phyloP scores from a whole-genome alignment of 35 echinoderm and acorn worm species.

The Lytechinus variegatus region DNA sequence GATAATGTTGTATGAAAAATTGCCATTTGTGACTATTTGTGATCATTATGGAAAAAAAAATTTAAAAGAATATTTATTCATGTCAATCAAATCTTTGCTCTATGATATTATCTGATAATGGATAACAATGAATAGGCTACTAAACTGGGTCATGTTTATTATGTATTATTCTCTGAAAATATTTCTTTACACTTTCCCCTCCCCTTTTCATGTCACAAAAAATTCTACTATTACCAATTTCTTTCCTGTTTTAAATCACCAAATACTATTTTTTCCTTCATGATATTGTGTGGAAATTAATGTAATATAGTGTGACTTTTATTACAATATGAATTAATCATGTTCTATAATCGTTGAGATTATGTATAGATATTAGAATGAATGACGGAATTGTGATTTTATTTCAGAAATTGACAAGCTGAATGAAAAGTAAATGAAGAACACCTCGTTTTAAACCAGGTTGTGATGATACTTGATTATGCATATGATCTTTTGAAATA shows the following conservation, averaged over 20 bases:
- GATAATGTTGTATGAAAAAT: not conserved
- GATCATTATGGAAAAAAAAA: not conserved
- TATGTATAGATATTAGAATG: not conserved
- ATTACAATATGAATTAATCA: not conserved
- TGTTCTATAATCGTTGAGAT: not conserved
- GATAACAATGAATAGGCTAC: too few species aligned
- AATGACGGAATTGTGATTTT: not conserved
- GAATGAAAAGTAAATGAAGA: constrained; percentile 48
- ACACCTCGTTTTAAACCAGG: not conserved
- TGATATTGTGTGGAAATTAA: not conserved
- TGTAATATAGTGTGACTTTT: not conserved
- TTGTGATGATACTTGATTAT: constrained; percentile 29
- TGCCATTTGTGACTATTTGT: not conserved
- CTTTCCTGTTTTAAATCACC: not conserved
- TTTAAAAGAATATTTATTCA: not conserved
- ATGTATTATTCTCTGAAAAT: too few species aligned
- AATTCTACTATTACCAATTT: not conserved
- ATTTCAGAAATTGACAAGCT: constrained; percentile 18
- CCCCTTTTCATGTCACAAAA: too few species aligned
- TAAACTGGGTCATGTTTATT: not conserved
- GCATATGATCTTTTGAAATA: not conserved
- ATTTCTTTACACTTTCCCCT: too few species aligned
- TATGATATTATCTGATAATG: not conserved
- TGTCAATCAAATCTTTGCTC: not conserved
- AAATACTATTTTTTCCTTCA: not conserved